A percentile compares a stretch with the other conserved stretches of the same genome.
Conservation (phyloP, 2,113 vertebrate species). For the Sylvia atricapilla region DNA sequence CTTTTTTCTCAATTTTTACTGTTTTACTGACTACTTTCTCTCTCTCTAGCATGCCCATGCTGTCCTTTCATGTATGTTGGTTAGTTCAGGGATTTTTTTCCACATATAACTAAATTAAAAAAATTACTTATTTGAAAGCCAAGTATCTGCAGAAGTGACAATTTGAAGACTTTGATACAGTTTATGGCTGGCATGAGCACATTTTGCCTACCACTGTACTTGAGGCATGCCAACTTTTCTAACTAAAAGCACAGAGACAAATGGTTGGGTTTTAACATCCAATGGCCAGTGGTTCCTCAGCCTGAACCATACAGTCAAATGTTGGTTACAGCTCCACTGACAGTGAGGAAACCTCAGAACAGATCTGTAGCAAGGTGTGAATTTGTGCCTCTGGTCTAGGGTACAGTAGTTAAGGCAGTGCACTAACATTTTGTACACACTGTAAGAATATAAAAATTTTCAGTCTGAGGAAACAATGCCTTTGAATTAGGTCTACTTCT, state of each 20-base stretch:
- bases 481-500: neutral
- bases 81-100: rapidly evolving
- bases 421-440: neutral
- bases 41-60: neutral
- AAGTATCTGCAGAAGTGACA: neutral
- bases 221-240: neutral
- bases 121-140: neutral
- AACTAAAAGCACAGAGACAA: neutral
- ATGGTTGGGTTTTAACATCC: rapidly evolving
- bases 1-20: neutral
- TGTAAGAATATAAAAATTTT: neutral
- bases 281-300: neutral
- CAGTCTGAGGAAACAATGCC: neutral
- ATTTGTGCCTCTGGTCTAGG: neutral
- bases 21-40: neutral
- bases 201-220: neutral
- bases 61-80: neutral
- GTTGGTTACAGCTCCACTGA: neutral
- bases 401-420: neutral
- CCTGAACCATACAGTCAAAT: neutral
- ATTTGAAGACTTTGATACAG: neutral
- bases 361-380: neutral
- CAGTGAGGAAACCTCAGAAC: neutral
- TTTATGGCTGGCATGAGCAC: neutral
- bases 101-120: neutral